phyloP scores from a whole-genome alignment of 2,113 vertebrate species.

The Gallinago paraguaiae region DNA sequence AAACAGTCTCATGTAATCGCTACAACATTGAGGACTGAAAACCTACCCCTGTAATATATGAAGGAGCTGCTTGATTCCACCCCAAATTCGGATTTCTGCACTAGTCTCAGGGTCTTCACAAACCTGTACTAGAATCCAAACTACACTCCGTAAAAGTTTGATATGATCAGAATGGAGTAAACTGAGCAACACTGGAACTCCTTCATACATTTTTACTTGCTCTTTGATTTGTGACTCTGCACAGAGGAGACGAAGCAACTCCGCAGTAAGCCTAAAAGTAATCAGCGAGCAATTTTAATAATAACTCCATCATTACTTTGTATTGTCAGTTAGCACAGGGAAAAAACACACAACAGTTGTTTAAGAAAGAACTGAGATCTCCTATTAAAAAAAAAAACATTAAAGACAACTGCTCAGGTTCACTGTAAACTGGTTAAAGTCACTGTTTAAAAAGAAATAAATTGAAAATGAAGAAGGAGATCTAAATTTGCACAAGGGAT shows the following conservation, averaged over 20 bases:
- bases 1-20: neutral
- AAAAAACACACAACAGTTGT: neutral
- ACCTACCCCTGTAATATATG: constrained; percentile 82
- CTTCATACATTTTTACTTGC: constrained; percentile 84
- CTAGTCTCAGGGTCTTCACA: constrained; percentile 86
- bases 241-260: constrained; percentile 86
- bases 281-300: neutral
- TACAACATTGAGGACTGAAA: neutral
- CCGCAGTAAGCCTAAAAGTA: constrained; percentile 79
- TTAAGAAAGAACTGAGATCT: neutral
- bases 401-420: neutral
- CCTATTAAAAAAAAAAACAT: neutral
- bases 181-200: constrained; percentile 85
- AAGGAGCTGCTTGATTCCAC: constrained; percentile 89
- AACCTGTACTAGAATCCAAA: constrained; percentile 91
- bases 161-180: constrained; percentile 85
- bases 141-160: constrained; percentile 85
- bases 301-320: too few species aligned
- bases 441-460: neutral
- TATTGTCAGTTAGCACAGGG: neutral
- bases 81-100: constrained; percentile 85
- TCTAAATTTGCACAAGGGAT: neutral
- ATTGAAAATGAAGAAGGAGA: neutral
- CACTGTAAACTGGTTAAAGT: neutral
- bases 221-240: constrained; percentile 78